These are phyloP conservation scores for Oscheius sp. DNA, from an alignment of 1,140 invertebrate species.

Conservation along the genomic window DNA sequence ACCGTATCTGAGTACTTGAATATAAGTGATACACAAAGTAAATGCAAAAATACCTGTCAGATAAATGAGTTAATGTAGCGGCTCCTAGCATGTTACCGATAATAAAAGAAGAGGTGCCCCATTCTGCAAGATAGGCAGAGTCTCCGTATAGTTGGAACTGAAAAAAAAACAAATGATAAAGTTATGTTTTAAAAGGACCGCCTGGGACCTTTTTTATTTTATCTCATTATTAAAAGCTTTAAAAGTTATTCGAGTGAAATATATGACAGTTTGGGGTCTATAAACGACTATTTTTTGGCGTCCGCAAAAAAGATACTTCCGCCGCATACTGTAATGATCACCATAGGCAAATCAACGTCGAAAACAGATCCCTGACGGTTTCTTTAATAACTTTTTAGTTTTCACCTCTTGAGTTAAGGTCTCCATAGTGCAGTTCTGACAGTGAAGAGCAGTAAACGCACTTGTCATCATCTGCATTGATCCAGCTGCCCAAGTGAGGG, in stretches of 20 bases:
- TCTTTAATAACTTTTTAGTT: no score
- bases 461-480: conserved; percentile 35
- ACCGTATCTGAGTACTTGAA: conserved; percentile 31
- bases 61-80: conserved; percentile 29
- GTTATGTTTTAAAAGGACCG: no score
- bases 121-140: conserved; percentile 24
- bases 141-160: conserved; percentile 29
- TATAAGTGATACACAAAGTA: no score
- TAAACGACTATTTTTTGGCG: not conserved
- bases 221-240: no score
- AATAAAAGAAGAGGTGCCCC: conserved; percentile 41
- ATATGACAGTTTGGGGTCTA: no score
- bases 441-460: conserved; percentile 19
- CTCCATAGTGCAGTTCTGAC: conserved; percentile 11
- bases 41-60: conserved; percentile 15
- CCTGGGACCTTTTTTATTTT: no score
- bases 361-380: no score
- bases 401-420: not conserved
- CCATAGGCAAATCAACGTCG: no score
- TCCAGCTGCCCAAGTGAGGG: conserved; percentile 24
- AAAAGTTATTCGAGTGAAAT: no score
- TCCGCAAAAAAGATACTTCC: not conserved
- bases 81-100: conserved; percentile 41
- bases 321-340: no score
- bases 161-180: no score